phyloP scores from a whole-genome alignment of 1,140 invertebrate genomes.

The Nautilus pompilius region DNA sequence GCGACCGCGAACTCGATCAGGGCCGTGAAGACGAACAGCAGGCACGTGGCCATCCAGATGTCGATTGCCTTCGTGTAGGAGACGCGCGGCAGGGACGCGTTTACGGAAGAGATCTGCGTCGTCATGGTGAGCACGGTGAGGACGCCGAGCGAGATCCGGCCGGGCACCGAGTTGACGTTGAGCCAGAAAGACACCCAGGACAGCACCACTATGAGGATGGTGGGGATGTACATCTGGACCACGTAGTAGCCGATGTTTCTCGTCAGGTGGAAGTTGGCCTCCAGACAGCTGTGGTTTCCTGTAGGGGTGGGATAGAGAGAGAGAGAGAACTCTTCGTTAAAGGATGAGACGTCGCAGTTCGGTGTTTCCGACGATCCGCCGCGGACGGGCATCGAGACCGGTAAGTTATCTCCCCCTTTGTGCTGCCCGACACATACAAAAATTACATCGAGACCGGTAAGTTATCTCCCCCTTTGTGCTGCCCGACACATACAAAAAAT shows the following conservation, averaged over 20 bases:
- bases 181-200: slow-evolving; percentile 52
- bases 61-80: slow-evolving; percentile 52
- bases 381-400: not conserved
- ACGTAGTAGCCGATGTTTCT: slow-evolving; percentile 47
- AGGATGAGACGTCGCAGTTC: not conserved
- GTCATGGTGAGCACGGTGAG: slow-evolving; percentile 48
- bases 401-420: not conserved
- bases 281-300: slow-evolving; percentile 45
- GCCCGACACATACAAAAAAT: no score
- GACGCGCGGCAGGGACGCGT: slow-evolving; percentile 35
- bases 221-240: slow-evolving; percentile 49
- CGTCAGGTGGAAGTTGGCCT: slow-evolving; percentile 33
- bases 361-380: not conserved
- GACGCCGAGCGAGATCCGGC: slow-evolving; percentile 44
- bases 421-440: not conserved
- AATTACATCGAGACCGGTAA: not conserved
- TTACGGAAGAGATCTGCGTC: slow-evolving; percentile 42
- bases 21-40: slow-evolving; percentile 48
- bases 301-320: no score
- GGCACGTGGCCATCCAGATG: slow-evolving; percentile 50
- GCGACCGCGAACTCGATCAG: slow-evolving; percentile 50
- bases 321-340: not conserved
- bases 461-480: slow-evolving; percentile 2
- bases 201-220: slow-evolving; percentile 46
- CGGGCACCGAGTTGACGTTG: slow-evolving; percentile 44